A percentile compares a stretch with the other conserved stretches of the same genome.
phyloP scores from a whole-genome alignment of 2,888 invertebrate species.

The Caenorhabditis parvicauda region DNA sequence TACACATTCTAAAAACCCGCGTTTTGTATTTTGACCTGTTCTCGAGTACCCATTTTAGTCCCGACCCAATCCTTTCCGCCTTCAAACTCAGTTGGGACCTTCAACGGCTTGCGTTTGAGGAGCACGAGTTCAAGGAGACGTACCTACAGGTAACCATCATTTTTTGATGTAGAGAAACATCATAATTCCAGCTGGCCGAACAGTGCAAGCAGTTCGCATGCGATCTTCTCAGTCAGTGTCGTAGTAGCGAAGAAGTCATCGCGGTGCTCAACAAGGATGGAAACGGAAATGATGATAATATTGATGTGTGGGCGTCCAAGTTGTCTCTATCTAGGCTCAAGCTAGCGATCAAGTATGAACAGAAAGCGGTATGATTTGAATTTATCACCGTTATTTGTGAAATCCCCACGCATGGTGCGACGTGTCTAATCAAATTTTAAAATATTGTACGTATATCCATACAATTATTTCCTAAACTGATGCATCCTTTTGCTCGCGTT shows the following conservation, averaged over 20 bases:
- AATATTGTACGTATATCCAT: too few relatives aligned
- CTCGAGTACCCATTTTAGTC: slow-evolving; percentile 55
- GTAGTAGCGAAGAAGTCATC: slow-evolving; percentile 68
- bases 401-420: too few relatives aligned
- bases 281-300: slow-evolving; percentile 59
- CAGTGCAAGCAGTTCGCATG: slow-evolving; percentile 69
- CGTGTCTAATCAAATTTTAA: too few relatives aligned
- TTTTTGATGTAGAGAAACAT: too few relatives aligned
- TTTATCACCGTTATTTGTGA: background rate
- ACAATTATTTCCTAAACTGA: too few relatives aligned
- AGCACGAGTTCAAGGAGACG: slow-evolving; percentile 67
- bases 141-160: slow-evolving; percentile 8
- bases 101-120: slow-evolving; percentile 65
- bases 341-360: slow-evolving; percentile 69
- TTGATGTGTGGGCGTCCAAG: slow-evolving; percentile 59
- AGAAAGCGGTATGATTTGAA: slow-evolving; percentile 66
- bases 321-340: slow-evolving; percentile 66
- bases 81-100: slow-evolving; percentile 68
- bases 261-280: slow-evolving; percentile 66
- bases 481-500: too few relatives aligned
- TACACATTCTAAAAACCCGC: background rate
- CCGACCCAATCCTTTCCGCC: slow-evolving; percentile 68
- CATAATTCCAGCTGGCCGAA: slow-evolving; percentile 63
- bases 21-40: background rate
- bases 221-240: slow-evolving; percentile 68